A percentile compares a stretch with the other conserved stretches of the same genome.
Evolutionary conservation across 2,797 vertebrate species (phyloP).

Genomic region (Pogonophryne albipinna): DNA sequence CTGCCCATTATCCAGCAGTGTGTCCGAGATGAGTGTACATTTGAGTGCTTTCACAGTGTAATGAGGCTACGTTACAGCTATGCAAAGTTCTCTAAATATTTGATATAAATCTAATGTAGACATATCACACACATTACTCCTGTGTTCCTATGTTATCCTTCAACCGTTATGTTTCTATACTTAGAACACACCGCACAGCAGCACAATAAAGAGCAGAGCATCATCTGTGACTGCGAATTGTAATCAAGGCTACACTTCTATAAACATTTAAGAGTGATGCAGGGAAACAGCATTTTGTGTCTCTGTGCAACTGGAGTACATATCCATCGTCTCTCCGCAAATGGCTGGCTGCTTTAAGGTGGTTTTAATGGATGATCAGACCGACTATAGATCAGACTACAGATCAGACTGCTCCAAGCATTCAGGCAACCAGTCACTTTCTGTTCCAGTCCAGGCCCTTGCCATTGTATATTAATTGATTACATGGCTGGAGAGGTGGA

Average conservation of each 20-base stretch:
- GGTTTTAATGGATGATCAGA: slow-evolving; percentile 48
- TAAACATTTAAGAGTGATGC: slow-evolving; percentile 21
- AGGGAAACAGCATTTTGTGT: slow-evolving; percentile 26
- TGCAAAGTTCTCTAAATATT: slow-evolving; percentile 11
- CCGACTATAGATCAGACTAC: slow-evolving; percentile 46
- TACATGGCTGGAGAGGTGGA: slow-evolving; percentile 46
- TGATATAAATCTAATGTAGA: slow-evolving; percentile 9
- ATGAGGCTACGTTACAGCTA: slow-evolving; percentile 10
- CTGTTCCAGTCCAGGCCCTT: slow-evolving; percentile 26
- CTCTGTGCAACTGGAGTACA: slow-evolving; percentile 19
- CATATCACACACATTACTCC: too few relatives aligned
- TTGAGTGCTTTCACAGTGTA: slow-evolving; percentile 19
- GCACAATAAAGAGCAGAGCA: slow-evolving; percentile 16
- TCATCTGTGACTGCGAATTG: slow-evolving; percentile 17
- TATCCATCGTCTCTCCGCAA: slow-evolving; percentile 32
- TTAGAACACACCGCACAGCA: neutral
- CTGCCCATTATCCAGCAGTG: slow-evolving; percentile 21
- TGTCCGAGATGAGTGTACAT: slow-evolving; percentile 3
- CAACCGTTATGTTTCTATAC: slow-evolving; percentile 9
- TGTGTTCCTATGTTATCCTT: slow-evolving; percentile 4
- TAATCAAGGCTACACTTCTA: slow-evolving; percentile 28
- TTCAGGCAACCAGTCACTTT: slow-evolving; percentile 50
- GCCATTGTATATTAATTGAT: slow-evolving; percentile 58
- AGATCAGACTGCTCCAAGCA: slow-evolving; percentile 41
- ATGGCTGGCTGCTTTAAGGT: slow-evolving; percentile 40